phyloP scores from a whole-genome alignment of 1,140 invertebrate species.

The Magallana gigas region DNA sequence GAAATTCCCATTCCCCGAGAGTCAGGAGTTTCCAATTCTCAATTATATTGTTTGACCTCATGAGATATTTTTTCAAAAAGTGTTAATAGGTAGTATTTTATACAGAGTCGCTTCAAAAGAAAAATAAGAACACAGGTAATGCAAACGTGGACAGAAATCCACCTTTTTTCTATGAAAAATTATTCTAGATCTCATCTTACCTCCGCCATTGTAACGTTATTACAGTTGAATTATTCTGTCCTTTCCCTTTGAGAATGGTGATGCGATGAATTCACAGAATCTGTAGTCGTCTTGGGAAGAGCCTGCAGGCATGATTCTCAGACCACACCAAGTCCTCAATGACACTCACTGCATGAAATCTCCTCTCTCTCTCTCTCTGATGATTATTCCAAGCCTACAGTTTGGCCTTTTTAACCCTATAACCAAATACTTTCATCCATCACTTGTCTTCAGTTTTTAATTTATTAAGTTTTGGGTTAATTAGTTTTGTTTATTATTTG shows the following conservation, averaged over 20 bases:
- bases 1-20: no score
- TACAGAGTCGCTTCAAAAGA: conserved; percentile 33
- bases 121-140: conserved; percentile 30
- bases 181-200: not conserved
- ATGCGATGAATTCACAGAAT: not conserved
- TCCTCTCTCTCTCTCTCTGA: not conserved
- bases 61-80: no score
- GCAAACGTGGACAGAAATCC: not conserved
- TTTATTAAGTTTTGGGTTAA: not conserved
- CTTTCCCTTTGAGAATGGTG: not conserved
- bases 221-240: not conserved
- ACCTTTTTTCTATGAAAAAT: not conserved
- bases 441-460: not conserved
- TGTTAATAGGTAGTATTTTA: conserved; percentile 1
- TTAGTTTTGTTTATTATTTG: no score
- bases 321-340: not conserved
- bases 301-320: not conserved
- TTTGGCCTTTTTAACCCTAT: not conserved
- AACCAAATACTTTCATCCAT: not conserved
- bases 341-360: not conserved
- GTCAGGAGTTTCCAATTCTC: no score
- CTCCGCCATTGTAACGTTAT: not conserved
- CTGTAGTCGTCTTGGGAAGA: not conserved
- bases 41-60: no score
- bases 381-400: not conserved